Conservation (phyloP, 2,797 vertebrate species). For the Nyctibius grandis region DNA sequence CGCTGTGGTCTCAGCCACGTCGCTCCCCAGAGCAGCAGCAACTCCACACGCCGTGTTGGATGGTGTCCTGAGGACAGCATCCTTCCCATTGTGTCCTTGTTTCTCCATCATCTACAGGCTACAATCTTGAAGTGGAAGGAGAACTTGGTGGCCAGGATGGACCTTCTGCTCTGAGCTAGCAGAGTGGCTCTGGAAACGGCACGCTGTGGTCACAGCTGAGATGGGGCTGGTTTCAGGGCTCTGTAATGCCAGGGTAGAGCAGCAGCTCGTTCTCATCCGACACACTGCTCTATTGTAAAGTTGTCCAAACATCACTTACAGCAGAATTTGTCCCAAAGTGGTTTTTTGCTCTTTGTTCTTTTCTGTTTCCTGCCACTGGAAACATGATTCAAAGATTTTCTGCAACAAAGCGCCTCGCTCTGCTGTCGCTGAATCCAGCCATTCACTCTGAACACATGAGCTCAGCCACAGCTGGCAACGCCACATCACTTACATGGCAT, state of each 20-base stretch:
- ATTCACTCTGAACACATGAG: slow-evolving; percentile 1
- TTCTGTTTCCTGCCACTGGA: slow-evolving; percentile 46
- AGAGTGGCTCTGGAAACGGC: not conserved
- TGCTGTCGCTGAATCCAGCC: not conserved
- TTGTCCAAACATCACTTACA: slow-evolving; percentile 1
- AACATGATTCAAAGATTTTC: slow-evolving; percentile 43
- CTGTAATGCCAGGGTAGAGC: not conserved
- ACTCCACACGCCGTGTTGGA: not conserved
- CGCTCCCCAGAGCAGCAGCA: not conserved
- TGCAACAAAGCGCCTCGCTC: not conserved
- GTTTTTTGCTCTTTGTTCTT: slow-evolving; percentile 31
- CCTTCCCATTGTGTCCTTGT: not conserved
- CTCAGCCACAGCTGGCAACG: slow-evolving; percentile 13
- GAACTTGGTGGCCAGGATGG: not conserved
- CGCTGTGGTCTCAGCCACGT: not conserved
- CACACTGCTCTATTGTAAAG: not conserved
- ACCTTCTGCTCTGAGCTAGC: not conserved
- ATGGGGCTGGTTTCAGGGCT: not conserved
- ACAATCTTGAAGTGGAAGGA: not conserved
- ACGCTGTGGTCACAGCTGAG: not conserved
- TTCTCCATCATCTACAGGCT: not conserved
- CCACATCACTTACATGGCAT: slow-evolving; percentile 1
- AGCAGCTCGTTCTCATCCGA: not conserved
- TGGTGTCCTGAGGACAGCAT: not conserved
- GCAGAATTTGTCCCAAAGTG: slow-evolving; percentile 9